Conservation (phyloP, 2,113 vertebrate genomes). For the Dissostichus mawsoni region DNA sequence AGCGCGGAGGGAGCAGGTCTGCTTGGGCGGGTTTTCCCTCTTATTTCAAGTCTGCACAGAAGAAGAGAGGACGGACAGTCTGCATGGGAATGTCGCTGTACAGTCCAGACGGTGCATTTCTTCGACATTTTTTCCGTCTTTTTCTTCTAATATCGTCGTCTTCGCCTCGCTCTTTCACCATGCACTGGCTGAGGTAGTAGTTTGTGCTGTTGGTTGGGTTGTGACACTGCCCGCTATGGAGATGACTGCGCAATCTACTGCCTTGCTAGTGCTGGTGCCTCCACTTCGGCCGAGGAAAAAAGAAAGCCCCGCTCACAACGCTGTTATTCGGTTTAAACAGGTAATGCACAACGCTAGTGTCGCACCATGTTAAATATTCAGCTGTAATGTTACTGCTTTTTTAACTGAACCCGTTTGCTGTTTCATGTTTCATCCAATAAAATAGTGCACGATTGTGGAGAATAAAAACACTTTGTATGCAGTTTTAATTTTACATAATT, state of each 20-base stretch:
- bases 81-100: conserved; percentile 27
- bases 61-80: conserved; percentile 33
- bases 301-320: neutral
- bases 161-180: conserved; percentile 67
- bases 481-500: conserved; percentile 39
- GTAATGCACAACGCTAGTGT: conserved; percentile 36
- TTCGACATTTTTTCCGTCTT: neutral
- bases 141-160: neutral
- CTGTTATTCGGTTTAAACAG: conserved; percentile 28
- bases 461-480: conserved; percentile 30
- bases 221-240: conserved; percentile 99
- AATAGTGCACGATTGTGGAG: conserved; percentile 34
- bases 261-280: conserved; percentile 98
- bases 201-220: conserved; percentile 99
- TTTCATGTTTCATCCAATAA: conserved; percentile 65
- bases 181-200: conserved; percentile 99
- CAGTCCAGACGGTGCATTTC: neutral
- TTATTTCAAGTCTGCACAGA: conserved; percentile 71
- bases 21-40: conserved; percentile 83
- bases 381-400: neutral
- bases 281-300: conserved; percentile 43
- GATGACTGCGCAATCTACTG: conserved; percentile 99
- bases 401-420: conserved; percentile 19
- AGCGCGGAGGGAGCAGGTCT: conserved; percentile 49
- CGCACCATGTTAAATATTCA: neutral